Evolutionary conservation across 2,888 invertebrate species (phyloP).

Genomic region (Desoria tigrina): DNA sequence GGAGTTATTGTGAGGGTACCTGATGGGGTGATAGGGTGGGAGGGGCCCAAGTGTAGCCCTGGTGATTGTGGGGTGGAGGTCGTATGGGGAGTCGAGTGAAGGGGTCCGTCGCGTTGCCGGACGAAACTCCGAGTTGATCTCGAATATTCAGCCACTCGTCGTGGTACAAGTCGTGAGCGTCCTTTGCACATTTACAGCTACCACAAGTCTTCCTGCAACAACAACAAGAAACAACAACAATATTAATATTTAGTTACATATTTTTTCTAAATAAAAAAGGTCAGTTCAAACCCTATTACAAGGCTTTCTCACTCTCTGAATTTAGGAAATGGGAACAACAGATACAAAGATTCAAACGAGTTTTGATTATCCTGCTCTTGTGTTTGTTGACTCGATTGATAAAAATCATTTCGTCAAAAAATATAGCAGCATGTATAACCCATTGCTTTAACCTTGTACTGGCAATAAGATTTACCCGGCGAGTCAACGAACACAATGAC

Average conservation of each 20-base stretch:
- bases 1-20: constrained; percentile 55
- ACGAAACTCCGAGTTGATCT: constrained; percentile 69
- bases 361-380: too few species aligned
- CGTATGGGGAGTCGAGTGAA: constrained; percentile 59
- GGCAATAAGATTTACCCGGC: too few species aligned
- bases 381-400: too few species aligned
- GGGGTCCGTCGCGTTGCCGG: constrained; percentile 58
- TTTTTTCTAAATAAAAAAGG: neutral
- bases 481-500: too few species aligned
- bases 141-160: constrained; percentile 67
- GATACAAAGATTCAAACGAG: too few species aligned
- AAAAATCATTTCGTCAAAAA: too few species aligned
- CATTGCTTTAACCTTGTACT: too few species aligned
- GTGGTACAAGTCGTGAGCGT: constrained; percentile 85
- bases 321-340: too few species aligned
- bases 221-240: constrained; percentile 11
- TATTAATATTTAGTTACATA: neutral
- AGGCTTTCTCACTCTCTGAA: too few species aligned
- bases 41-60: constrained; percentile 75
- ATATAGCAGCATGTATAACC: too few species aligned
- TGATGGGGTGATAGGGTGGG: constrained; percentile 64
- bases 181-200: constrained; percentile 87
- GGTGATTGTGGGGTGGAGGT: constrained; percentile 59
- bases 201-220: constrained; percentile 82
- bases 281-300: too few species aligned